Evolutionary conservation across 2,888 invertebrate genomes (phyloP), one percentile per base, ranked within the genome.

Genomic region (Nudaria mundana): DNA sequence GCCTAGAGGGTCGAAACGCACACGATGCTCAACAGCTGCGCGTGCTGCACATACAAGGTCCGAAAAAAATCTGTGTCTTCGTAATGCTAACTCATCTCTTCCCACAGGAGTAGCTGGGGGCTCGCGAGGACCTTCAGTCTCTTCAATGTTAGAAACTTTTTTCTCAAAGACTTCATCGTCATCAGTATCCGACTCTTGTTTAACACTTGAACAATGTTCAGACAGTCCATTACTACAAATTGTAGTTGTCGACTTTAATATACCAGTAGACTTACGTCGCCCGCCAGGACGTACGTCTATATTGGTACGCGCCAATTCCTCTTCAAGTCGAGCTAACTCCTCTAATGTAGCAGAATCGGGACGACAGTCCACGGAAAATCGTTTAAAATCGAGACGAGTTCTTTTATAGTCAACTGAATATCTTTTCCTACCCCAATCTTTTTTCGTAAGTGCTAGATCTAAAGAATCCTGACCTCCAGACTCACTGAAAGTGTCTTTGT

Each of bases 81-180:
- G 90, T 58, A 95, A 77, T 49, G 94, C 95, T 57, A 95, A 81
- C 71, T 95, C 94, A 76, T 95, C 95, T 42, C 93, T 91, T 37
- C 94, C 94, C 30, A 95, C 92, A 10, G 94, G 95, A 41, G 94
- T 94, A 39, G 93, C 94, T 30, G 94, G 94, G 52, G 93, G 92
- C 50, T 93, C 92, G 48, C 83, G 85, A 48, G 91, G 89, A n/a
- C 91, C 91, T 37, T 91, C 91, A 26, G 71, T 62, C 40, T 81
- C 79, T 50, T 73, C 80, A 31, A 55, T 76, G 29, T 75, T 72
- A 44, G 64, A 58, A 47, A 72, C 60, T 46, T 71, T 79, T 31
- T 83, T 84, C 59, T 91, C 91, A 71, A 93, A 93, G 8, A 93
- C 93, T 52, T 93, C 93, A 63, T 93, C 93, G 51, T 88, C 86